Evolutionary conservation across 2,888 invertebrate species (phyloP).

Genomic region (Hermodice carunculata): DNA sequence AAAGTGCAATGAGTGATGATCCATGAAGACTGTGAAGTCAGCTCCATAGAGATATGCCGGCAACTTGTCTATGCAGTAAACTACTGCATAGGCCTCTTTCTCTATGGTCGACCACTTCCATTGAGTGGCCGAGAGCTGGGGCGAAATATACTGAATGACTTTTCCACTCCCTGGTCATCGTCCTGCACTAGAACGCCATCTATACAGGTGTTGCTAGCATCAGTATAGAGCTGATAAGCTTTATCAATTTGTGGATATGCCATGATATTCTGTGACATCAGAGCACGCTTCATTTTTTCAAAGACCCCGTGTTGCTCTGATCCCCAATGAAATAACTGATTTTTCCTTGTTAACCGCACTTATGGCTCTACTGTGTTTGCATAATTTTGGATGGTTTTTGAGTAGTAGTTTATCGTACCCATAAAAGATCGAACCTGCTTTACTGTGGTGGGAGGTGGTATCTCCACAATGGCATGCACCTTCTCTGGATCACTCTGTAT

Average conservation of each 20-base stretch:
- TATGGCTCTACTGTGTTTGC: slow-evolving; percentile 14
- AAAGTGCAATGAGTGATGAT: slow-evolving; percentile 12
- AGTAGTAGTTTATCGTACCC: no score
- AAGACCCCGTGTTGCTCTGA: background rate
- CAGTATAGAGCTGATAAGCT: slow-evolving; percentile 8
- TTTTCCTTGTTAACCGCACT: slow-evolving; percentile 3
- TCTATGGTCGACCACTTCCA: slow-evolving; percentile 10
- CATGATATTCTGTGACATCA: slow-evolving; percentile 5
- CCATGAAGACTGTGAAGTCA: background rate
- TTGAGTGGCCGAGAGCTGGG: background rate
- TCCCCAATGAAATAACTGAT: background rate
- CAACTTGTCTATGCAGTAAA: background rate
- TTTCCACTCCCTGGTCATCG: slow-evolving; percentile 2
- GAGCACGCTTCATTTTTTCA: background rate
- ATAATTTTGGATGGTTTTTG: slow-evolving; percentile 16
- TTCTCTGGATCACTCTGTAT: slow-evolving; percentile 30
- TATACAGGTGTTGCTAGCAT: background rate
- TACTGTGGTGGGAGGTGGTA: slow-evolving; percentile 1
- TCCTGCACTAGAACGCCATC: slow-evolving; percentile 1
- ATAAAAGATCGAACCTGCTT: slow-evolving; percentile 4
- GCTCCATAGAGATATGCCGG: slow-evolving; percentile 13
- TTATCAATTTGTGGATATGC: background rate
- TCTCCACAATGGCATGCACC: slow-evolving; percentile 14
- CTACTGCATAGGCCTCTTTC: slow-evolving; percentile 13
- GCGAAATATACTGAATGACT: slow-evolving; percentile 2